Conservation (phyloP, 2,113 vertebrate species). For the Chionodraco myersi region DNA sequence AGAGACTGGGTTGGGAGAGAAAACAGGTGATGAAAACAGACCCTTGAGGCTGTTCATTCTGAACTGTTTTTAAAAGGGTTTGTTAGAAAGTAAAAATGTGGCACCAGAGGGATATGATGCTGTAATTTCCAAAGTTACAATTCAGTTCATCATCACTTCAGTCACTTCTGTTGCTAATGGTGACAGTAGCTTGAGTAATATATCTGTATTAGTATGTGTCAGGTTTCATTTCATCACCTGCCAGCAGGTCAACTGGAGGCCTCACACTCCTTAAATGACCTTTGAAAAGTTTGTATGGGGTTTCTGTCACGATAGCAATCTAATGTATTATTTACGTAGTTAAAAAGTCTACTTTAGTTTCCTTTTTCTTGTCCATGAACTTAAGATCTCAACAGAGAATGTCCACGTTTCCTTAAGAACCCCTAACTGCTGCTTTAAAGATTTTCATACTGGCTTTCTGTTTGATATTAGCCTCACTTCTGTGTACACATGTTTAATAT, state of each 20-base stretch:
- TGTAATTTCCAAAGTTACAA: not conserved
- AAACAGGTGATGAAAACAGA: conserved; percentile 1
- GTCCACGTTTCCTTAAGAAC: no score
- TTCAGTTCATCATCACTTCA: conserved; percentile 25
- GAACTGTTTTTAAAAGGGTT: not conserved
- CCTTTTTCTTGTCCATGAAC: no score
- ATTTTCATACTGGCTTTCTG: no score
- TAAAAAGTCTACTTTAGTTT: no score
- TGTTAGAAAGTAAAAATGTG: not conserved
- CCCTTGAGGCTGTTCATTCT: not conserved
- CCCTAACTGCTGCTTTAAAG: no score
- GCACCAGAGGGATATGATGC: conserved; percentile 12
- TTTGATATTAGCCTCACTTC: no score
- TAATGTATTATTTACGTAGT: no score
- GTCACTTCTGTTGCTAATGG: conserved; percentile 22
- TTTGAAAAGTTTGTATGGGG: not conserved
- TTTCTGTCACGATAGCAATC: not conserved
- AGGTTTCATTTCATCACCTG: conserved; percentile 39
- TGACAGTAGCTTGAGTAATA: conserved; percentile 16
- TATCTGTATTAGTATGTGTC: conserved; percentile 31
- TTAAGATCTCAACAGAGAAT: no score
- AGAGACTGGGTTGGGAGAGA: not conserved
- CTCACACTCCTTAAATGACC: conserved; percentile 9
- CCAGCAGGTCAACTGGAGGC: not conserved
- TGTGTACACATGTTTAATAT: no score